These are phyloP conservation scores for Leguminivora glycinivorella DNA, from an alignment of 1,140 invertebrate genomes.

Conservation along the genomic window DNA sequence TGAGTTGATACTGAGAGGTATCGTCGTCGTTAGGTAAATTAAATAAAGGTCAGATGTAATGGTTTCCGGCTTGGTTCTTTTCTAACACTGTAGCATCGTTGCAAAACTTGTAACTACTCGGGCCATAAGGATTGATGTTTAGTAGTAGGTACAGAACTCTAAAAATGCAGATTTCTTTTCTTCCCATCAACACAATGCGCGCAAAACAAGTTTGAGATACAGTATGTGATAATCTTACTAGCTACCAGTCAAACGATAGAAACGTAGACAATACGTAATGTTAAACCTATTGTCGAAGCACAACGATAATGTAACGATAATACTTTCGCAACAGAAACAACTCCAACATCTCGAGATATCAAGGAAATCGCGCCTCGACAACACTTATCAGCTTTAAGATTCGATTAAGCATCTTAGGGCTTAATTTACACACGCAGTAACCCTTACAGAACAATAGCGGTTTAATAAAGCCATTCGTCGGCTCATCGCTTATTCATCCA, in stretches of 20 bases:
- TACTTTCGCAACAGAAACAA: neutral
- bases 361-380: neutral
- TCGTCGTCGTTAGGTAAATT: too few relatives aligned
- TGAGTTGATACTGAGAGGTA: neutral
- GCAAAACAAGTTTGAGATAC: too few relatives aligned
- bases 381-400: neutral
- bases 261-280: too few relatives aligned
- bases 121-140: too few relatives aligned
- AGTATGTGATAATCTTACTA: too few relatives aligned
- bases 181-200: too few relatives aligned
- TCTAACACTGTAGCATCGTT: neutral
- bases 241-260: too few relatives aligned
- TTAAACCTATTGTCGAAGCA: too few relatives aligned
- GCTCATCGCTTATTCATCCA: constrained; percentile 77
- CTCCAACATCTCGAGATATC: neutral
- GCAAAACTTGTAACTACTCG: too few relatives aligned
- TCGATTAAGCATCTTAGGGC: constrained; percentile 1
- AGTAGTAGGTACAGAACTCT: too few relatives aligned
- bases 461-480: constrained; percentile 77
- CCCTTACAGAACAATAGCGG: constrained; percentile 63
- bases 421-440: constrained; percentile 19
- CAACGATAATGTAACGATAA: neutral
- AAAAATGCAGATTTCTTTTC: too few relatives aligned
- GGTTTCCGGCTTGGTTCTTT: neutral
- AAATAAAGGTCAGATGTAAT: neutral